Evolutionary conservation across 2,888 invertebrate genomes (phyloP), one percentile per base, ranked within the genome.

Genomic region (Pemphredon lugubris): DNA sequence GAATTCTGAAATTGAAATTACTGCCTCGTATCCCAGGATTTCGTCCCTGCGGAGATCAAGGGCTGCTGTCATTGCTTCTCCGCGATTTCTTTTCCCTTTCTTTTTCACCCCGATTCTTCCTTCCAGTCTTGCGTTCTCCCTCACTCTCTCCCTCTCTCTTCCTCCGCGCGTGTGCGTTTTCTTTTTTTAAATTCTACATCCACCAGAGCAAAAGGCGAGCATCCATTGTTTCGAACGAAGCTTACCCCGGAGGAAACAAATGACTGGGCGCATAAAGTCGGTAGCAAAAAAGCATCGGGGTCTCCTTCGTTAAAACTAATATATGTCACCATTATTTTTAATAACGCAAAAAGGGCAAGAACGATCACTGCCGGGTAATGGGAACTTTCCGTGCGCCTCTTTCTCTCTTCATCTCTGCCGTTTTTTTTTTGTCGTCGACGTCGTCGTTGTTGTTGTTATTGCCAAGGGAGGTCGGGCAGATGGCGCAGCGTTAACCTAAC

Each of bases 291-390:
- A 75, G 59, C 65, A 71, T 54, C 64, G 67, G 72, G 76, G n/a
- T n/a, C 77, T 81, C 77, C 85, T 87, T 87, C 87, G 86, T 87
- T 87, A 87, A 86, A 87, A 86, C 86, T 86, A 87, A 87, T 86
- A 84, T 86, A 87, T 87, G 87, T 86, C 87, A 84, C 83, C 86
- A 87, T 87, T 87, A 86, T 84, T 86, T 86, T 84, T 84, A 85
- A 87, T 87, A 87, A 86, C 79, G 75, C 79, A 82, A 84, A 85
- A 81, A 79, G 73, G 60, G 48, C 67, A 76, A 75, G 65, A 73
- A 68, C 55, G 63, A 18, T 54, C 61, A 39, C 54, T 48, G 67
- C 44, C 63, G 48, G 67, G 64, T 74, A 76, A 81, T 79, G 81
- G 77, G 55, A 71, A 74, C 71, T 74, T 75, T 71, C 73, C 59